Evolutionary conservation across 2,797 vertebrate species (phyloP), one percentile per base, ranked within the genome.

Genomic region (Lagodon rhomboides): DNA sequence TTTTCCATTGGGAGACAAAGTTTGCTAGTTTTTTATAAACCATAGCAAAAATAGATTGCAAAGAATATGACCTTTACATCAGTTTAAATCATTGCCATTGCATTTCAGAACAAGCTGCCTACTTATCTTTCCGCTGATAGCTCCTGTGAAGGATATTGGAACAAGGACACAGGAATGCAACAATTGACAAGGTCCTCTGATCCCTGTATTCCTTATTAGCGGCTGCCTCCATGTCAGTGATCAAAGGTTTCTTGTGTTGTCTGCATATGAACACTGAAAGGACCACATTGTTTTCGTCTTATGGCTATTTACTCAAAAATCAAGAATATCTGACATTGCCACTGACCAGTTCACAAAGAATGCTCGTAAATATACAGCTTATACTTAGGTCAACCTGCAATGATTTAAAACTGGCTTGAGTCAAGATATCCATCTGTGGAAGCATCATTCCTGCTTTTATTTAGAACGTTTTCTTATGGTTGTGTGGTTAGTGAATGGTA

Each of bases 1-100:
- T 71, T 72, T 84, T 71, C 83, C 65, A 56, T 55, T 27, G 55
- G 72, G 79, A 74, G 83, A 80, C 53, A 68, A 54, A 65, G 53
- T 71, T 78, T 65, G 46, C 75, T n/a, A n/a, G n/a, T n/a, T n/a
- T n/a, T n/a, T 54, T 46, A 38, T 46, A 68, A 67, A 49, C 58
- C 63, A 18, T n/a, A 54, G 25, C 44, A 25, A 59, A 17, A 68
- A 72, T 43, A 75, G 62, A 80, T 72, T 68, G 58, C 27, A 75
- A 64, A 16, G 10, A 61, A 58, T 56, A 50, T 16, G 58, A 68
- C 65, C 49, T 44, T 27, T 5, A n/a, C n/a, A n/a, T n/a, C 38
- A 27, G 43, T 79, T 74, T 30, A 60, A 72, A 77, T 65, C 17
- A 3, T 23, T 34, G 55, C 30, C 30, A 53, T 50, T 59, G 25